A percentile compares a stretch with the other conserved stretches of the same genome.
phyloP scores from a whole-genome alignment of 2,113 vertebrate genomes.

The Collichthys lucidus region DNA sequence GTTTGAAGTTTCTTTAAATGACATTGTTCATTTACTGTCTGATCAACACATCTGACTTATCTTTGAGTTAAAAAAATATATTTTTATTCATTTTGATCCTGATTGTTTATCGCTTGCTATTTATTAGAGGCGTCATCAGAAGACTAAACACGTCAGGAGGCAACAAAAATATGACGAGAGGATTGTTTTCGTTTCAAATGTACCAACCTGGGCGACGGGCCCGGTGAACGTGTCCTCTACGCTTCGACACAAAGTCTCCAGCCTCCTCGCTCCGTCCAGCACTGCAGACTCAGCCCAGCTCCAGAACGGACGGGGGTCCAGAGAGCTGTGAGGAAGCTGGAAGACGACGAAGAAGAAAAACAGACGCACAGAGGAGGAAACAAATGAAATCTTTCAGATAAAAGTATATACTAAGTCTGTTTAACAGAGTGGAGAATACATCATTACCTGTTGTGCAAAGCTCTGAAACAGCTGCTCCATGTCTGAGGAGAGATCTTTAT shows the following conservation, averaged over 20 bases:
- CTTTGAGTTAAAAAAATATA: not conserved
- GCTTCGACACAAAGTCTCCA: conserved; percentile 83
- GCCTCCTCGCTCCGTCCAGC: conserved; percentile 74
- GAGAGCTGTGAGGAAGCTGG: conserved; percentile 88
- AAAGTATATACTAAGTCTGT: too few relatives aligned
- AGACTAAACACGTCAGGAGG: too few relatives aligned
- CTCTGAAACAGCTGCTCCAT: conserved; percentile 84
- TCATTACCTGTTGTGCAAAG: conserved; percentile 82
- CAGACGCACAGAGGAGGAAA: not conserved
- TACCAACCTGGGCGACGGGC: conserved; percentile 84
- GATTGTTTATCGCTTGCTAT: not conserved
- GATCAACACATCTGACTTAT: not conserved
- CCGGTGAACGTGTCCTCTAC: conserved; percentile 85
- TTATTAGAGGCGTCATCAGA: too few relatives aligned
- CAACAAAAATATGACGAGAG: too few relatives aligned
- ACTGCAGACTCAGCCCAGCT: conserved; percentile 85
- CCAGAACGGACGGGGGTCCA: conserved; percentile 86
- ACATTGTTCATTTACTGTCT: not conserved
- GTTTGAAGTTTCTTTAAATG: not conserved
- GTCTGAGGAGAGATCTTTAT: conserved; percentile 87
- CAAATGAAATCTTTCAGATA: not conserved
- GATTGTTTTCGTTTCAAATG: too few relatives aligned
- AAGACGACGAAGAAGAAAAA: not conserved
- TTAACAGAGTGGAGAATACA: not conserved
- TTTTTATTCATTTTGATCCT: not conserved